phyloP scores from a whole-genome alignment of 2,797 vertebrate genomes.

The Hippoglossus hippoglossus region DNA sequence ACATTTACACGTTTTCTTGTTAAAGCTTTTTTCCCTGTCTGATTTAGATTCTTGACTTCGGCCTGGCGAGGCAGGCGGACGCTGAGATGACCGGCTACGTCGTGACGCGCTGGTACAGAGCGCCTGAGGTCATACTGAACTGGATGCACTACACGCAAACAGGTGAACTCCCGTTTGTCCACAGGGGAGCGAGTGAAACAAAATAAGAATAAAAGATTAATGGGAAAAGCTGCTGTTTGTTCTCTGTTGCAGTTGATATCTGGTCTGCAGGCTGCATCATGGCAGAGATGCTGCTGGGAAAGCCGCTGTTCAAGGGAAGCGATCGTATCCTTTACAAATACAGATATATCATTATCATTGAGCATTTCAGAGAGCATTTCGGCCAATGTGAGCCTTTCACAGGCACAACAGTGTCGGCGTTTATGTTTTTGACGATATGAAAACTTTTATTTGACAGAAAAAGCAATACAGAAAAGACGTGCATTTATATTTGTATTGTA shows the following conservation, averaged over 20 bases:
- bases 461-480: no score
- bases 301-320: slow-evolving; percentile 94
- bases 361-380: no score
- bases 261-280: slow-evolving; percentile 99
- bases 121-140: slow-evolving; percentile 96
- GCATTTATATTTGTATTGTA: no score
- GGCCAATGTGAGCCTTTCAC: no score
- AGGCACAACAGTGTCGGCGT: no score
- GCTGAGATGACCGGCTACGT: slow-evolving; percentile 98
- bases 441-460: no score
- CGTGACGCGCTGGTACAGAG: slow-evolving; percentile 97
- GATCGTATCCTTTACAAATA: slow-evolving; percentile 92
- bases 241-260: slow-evolving; percentile 90
- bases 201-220: background rate
- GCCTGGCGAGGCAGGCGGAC: slow-evolving; percentile 94
- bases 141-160: slow-evolving; percentile 99
- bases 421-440: no score
- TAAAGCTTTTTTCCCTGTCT: background rate
- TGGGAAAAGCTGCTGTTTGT: background rate
- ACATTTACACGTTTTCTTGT: accelerated
- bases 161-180: slow-evolving; percentile 74
- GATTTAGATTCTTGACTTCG: slow-evolving; percentile 96
- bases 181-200: background rate
- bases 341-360: no score
- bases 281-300: slow-evolving; percentile 97